A percentile compares a stretch with the other conserved stretches of the same genome.
phyloP scores from a whole-genome alignment of 2,888 invertebrate genomes.

The Octodonta nipae region DNA sequence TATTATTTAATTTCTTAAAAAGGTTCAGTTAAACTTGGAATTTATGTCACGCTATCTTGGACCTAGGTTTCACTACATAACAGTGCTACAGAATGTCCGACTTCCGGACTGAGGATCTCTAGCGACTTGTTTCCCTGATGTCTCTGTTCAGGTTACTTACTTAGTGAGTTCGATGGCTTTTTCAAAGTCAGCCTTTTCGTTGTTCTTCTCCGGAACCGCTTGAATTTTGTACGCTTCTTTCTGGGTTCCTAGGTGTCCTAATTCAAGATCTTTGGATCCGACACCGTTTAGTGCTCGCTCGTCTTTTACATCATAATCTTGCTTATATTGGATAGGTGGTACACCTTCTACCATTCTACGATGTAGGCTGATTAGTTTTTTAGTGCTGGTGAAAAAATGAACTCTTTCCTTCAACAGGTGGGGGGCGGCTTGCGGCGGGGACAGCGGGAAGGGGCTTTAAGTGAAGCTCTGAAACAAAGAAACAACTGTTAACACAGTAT shows the following conservation, averaged over 20 bases:
- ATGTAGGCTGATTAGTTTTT: slow-evolving; percentile 26
- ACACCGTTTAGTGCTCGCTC: slow-evolving; percentile 65
- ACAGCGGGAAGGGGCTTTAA: slow-evolving; percentile 27
- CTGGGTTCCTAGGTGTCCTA: slow-evolving; percentile 19
- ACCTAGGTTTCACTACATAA: no score
- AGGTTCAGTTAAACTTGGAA: no score
- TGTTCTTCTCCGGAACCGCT: slow-evolving; percentile 43
- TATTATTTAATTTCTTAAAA: no score
- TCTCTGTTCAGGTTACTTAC: no score
- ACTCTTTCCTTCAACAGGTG: slow-evolving; percentile 13
- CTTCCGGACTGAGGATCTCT: no score
- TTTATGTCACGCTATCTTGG: no score
- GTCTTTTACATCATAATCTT: slow-evolving; percentile 80
- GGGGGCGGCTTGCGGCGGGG: slow-evolving; percentile 30
- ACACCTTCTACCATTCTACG: slow-evolving; percentile 87
- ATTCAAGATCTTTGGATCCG: slow-evolving; percentile 51
- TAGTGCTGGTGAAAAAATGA: slow-evolving; percentile 16
- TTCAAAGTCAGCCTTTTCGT: slow-evolving; percentile 74
- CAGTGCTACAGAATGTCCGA: no score
- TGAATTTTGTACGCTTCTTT: slow-evolving; percentile 30
- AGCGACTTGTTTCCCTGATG: no score
- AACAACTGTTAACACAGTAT: background rate
- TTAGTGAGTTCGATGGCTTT: slow-evolving; percentile 69
- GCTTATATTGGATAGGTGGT: slow-evolving; percentile 54
- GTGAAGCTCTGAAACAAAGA: slow-evolving; percentile 26